Percentiles rank a stretch among this genome's conserved stretches.
Conservation (phyloP, 2,888 invertebrate genomes). For the Drosophila quasianomalipes region DNA sequence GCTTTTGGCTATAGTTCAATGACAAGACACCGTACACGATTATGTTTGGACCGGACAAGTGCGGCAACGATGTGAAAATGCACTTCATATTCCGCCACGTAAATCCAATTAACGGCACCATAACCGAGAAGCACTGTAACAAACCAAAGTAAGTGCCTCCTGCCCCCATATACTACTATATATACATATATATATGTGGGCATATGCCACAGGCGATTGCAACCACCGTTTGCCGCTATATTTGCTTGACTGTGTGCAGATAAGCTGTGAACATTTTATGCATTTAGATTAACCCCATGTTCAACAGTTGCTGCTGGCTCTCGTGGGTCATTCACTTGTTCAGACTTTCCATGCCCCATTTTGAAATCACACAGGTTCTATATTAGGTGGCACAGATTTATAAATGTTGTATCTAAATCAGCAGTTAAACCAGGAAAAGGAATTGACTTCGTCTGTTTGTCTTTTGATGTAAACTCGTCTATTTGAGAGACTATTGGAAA, state of each 20-base stretch:
- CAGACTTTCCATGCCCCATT: constrained; percentile 18
- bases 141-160: constrained; percentile 90
- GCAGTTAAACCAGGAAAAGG: not conserved
- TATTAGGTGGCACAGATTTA: not conserved
- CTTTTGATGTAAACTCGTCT: too few relatives aligned
- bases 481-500: too few relatives aligned
- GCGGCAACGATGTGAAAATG: constrained; percentile 97
- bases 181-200: not conserved
- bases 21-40: constrained; percentile 99
- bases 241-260: constrained; percentile 22
- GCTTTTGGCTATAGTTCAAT: constrained; percentile 87
- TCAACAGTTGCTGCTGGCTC: constrained; percentile 41
- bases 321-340: constrained; percentile 41
- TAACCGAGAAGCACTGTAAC: constrained; percentile 98
- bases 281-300: constrained; percentile 42
- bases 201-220: not conserved
- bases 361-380: not conserved
- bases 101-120: constrained; percentile 95
- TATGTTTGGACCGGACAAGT: constrained; percentile 99
- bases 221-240: constrained; percentile 19
- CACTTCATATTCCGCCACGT: constrained; percentile 97
- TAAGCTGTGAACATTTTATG: constrained; percentile 26
- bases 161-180: constrained; percentile 20
- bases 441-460: not conserved
- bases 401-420: not conserved